These are phyloP conservation scores for Brachionus sp. DNA, from an alignment of 1,140 invertebrate species.

Conservation along the genomic window DNA sequence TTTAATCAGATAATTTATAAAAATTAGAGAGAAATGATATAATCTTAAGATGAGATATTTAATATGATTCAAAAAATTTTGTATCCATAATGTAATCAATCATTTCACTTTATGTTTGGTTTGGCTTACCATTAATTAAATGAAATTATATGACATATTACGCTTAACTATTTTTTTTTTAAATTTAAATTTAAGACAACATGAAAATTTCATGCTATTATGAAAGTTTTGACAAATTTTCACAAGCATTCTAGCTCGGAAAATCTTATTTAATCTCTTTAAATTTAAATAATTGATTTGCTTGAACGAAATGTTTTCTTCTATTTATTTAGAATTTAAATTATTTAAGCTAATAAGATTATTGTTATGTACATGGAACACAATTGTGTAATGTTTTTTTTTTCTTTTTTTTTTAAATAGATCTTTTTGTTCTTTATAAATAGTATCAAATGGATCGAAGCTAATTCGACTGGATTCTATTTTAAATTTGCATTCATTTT, in stretches of 20 bases:
- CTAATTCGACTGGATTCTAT: neutral
- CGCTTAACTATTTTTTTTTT: neutral
- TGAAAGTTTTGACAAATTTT: neutral
- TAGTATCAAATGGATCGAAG: neutral
- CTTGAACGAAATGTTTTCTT: neutral
- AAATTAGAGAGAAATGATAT: neutral
- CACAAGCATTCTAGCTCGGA: neutral
- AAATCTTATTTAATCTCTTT: neutral
- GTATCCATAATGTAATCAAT: neutral
- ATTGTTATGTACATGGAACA: neutral
- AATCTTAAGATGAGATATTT: neutral
- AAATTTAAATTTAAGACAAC: too few relatives aligned
- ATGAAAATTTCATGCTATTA: neutral
- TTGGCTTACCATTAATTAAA: neutral
- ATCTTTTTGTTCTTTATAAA: neutral
- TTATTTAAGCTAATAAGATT: neutral
- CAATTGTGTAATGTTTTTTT: neutral
- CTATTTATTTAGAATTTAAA: neutral
- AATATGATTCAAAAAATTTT: neutral
- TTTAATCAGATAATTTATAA: neutral
- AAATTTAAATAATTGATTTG: slow-evolving; percentile 1
- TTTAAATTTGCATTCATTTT: neutral
- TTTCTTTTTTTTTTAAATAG: neutral
- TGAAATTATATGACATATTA: neutral
- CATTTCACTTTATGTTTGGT: neutral